Conservation (phyloP, 2,797 vertebrate genomes). For the Phrynocephalus forsythii region DNA sequence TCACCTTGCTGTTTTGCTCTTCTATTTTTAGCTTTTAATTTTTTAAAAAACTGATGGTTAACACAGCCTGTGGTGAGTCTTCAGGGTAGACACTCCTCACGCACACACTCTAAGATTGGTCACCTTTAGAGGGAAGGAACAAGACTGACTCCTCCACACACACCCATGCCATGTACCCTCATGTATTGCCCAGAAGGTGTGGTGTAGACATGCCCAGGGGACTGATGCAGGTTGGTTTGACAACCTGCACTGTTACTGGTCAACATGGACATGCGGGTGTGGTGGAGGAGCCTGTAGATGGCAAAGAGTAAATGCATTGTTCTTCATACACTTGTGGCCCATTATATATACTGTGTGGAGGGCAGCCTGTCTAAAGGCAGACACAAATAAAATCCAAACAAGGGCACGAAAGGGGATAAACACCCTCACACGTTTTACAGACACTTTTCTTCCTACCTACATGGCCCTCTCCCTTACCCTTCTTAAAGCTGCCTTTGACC, state of each 20-base stretch:
- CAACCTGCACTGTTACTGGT: background rate
- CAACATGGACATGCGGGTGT: background rate
- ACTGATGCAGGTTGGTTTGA: no score
- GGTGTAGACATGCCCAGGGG: no score
- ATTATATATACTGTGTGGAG: background rate
- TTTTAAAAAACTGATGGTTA: no score
- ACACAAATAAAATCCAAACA: background rate
- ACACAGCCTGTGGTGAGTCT: no score
- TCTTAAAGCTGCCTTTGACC: constrained; percentile 1
- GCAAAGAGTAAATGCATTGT: background rate
- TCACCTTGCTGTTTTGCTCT: no score
- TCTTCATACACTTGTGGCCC: background rate
- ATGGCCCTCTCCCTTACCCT: background rate
- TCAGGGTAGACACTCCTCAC: no score
- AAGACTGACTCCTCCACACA: background rate
- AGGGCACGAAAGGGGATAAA: background rate
- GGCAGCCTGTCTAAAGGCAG: background rate
- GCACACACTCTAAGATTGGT: no score
- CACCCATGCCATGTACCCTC: background rate
- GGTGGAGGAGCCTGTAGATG: no score
- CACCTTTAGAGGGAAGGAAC: background rate
- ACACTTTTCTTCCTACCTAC: constrained; percentile 4
- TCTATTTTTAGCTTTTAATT: no score
- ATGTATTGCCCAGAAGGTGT: background rate
- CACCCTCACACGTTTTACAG: background rate